Evolutionary conservation across 2,797 vertebrate species (phyloP), one percentile per base, ranked within the genome.

Genomic region (Aphelocoma californica): DNA sequence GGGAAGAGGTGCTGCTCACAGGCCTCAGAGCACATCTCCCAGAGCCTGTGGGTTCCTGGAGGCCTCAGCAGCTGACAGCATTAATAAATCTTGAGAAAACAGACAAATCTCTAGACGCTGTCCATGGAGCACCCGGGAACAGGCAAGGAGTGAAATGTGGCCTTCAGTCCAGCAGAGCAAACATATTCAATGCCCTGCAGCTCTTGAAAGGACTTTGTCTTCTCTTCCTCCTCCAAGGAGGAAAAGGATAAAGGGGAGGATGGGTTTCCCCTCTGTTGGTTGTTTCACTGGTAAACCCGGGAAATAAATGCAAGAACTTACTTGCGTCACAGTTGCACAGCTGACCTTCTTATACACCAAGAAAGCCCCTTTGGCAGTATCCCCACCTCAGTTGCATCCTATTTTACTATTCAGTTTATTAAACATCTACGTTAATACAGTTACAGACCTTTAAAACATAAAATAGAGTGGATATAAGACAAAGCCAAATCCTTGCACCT

Each of bases 81-180:
- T 67, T 25, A 48, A 56, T 6, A 40, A 45, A 53, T 67, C 64
- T 42, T 53, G 66, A 32, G 32, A 67, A 71, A 91, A 19, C 8
- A 14, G 0, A 32, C 26, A 61, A 10, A 70, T 72, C 31, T 67
- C 28, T 58, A 53, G 31, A 8, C 0, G 1, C 4, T 6, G 4
- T n/a, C 18, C 2, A 0, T 9, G 57, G 53, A 81, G 24, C 16
- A 60, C 44, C 18, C 24, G 15, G 26, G 65, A 24, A 38, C 29
- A 40, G 71, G 23, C 62, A 64, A 12, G 34, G 42, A 79, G 12
- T 10, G 14, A 69, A 84, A 53, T 0, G 0, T 18, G 50, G 34
- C 28, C 60, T 51, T 65, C 21, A 32, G 77, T 10, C 50, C 74
- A 66, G 54, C 9, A 2, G 32, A 88, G n/a, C 28, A 62, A 88